Base-by-base conservation (phyloP, 1,140 invertebrate species). In the Eriocheir sinensis region DNA sequence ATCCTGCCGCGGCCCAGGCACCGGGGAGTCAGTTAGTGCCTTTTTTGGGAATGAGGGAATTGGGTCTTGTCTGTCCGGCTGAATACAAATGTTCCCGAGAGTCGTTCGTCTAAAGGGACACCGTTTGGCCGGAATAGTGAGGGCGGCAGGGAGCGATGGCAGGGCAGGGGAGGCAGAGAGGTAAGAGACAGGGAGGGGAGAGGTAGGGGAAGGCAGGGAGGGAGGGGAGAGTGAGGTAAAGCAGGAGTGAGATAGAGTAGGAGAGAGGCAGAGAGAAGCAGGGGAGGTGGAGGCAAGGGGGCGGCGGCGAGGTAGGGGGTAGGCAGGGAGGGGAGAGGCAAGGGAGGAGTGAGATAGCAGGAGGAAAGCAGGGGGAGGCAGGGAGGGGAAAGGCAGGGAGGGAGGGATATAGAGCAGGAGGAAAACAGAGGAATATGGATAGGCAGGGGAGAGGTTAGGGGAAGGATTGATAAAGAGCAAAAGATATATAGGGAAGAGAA, bases 31-130 rank as follows among this genome's bases (percentile, higher is more conserved):
- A 41, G 85, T 88, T 88, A 88, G 34, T 44, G 40, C 36, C 41
- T 88, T 88, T 88, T 88, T 40, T 30, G 85, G 85, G 85, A 88
- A 88, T 88, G 85, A 41, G 85, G 85, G 85, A 88, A 88, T 88
- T 88, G 85, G 85, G 41, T 88, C 85, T 88, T 88, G 85, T 88
- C 85, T 88, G 41, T 88, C 41, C 44, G 38, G 85, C 38, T 88
- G 85, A 88, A 88, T 41, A 88, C 85, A 88, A 88, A 88, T 41
- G 85, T 41, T 40, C 38, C 34, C 38, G 85, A 41, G 41, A 88
- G 85, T 88, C 85, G 38, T 41, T 88, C 85, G 85, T 88, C 85
- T 88, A 88, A 88, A 88, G n/a, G 85, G 85, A 41, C 38, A 88
- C n/a, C 27, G 85, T 30, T 41, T 88, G 34, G 85, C 0, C 34